A percentile compares a stretch with the other conserved stretches of the same genome.
phyloP scores from a whole-genome alignment of 2,888 invertebrate species.

The Drosophila conformis region DNA sequence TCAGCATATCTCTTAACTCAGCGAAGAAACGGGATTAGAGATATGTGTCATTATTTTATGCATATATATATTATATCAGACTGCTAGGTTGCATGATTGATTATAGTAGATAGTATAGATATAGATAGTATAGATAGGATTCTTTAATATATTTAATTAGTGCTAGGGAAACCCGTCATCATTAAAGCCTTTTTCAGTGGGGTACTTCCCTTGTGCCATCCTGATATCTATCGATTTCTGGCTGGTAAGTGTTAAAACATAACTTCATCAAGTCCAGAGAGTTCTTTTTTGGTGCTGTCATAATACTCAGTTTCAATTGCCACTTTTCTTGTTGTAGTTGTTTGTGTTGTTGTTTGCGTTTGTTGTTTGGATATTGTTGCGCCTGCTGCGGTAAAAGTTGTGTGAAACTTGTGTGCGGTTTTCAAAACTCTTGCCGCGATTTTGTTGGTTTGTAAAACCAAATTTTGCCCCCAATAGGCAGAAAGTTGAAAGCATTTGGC shows the following conservation, averaged over 20 bases:
- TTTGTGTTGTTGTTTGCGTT: conserved; percentile 4
- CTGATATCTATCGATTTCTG: conserved; percentile 15
- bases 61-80: not conserved
- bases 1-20: not conserved
- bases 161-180: not conserved
- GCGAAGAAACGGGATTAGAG: not conserved
- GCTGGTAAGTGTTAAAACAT: conserved; percentile 34
- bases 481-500: conserved; percentile 39
- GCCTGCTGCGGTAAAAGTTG: conserved; percentile 49
- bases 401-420: conserved; percentile 60
- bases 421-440: conserved; percentile 57
- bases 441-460: conserved; percentile 36
- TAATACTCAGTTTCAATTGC: conserved; percentile 44
- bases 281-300: conserved; percentile 57
- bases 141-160: not conserved
- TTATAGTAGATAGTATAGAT: not conserved
- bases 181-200: not conserved
- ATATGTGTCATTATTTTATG: not conserved
- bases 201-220: not conserved
- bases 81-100: not conserved
- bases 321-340: conserved; percentile 20
- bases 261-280: conserved; percentile 50
- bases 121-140: no score
- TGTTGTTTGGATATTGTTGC: conserved; percentile 5
- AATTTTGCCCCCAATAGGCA: conserved; percentile 25